Evolutionary conservation across 1,140 invertebrate genomes (phyloP).

Genomic region (Globodera rostochiensis): DNA sequence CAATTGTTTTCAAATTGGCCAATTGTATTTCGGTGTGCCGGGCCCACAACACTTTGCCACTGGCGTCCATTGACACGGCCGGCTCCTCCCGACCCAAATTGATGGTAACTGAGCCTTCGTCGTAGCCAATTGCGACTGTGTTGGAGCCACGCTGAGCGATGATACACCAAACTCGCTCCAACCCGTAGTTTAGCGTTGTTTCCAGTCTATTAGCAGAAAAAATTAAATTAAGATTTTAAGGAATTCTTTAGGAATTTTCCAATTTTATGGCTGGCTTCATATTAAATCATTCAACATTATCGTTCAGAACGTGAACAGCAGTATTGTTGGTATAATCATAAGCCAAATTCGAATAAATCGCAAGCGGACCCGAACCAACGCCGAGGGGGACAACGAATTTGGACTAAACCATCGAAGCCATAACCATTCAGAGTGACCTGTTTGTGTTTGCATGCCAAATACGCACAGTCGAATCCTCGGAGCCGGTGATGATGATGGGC

Average conservation of each 20-base stretch:
- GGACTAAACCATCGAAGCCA: background rate
- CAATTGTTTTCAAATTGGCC: constrained; percentile 80
- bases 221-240: background rate
- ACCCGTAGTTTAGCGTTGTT: constrained; percentile 93
- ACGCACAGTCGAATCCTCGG: constrained; percentile 90
- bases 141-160: constrained; percentile 92
- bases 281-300: constrained; percentile 1
- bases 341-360: background rate
- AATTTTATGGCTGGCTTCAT: background rate
- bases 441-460: constrained; percentile 99
- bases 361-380: too few relatives aligned
- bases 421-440: constrained; percentile 66
- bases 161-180: constrained; percentile 97
- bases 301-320: constrained; percentile 30
- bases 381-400: background rate
- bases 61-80: constrained; percentile 96
- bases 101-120: constrained; percentile 96
- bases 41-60: constrained; percentile 98
- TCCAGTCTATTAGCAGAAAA: constrained; percentile 73
- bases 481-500: constrained; percentile 93
- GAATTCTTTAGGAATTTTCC: background rate
- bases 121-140: constrained; percentile 94
- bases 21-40: constrained; percentile 97
- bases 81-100: constrained; percentile 97
- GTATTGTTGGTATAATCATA: constrained; percentile 25